Evolutionary conservation across 64 coral and sea anemone species (phyloP).

Genomic region (Montipora capricornis): DNA sequence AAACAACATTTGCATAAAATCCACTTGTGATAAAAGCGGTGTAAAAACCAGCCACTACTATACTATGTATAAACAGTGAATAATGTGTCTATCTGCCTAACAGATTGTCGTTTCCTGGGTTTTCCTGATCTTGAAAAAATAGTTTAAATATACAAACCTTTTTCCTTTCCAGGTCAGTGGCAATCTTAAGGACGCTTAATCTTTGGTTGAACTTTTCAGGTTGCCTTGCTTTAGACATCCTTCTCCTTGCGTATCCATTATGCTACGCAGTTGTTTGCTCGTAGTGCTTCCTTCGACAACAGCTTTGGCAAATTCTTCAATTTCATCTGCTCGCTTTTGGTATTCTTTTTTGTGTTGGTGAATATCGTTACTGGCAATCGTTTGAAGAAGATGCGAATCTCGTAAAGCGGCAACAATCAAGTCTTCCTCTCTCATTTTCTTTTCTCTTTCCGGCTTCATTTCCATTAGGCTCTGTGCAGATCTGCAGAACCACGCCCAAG

Average conservation of each 20-base stretch:
- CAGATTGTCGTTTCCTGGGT: too few species aligned
- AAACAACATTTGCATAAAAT: too few species aligned
- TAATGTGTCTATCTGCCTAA: too few species aligned
- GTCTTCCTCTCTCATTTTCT: not conserved
- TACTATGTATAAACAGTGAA: too few species aligned
- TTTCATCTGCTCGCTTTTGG: not conserved
- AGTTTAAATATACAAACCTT: not conserved
- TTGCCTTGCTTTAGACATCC: not conserved
- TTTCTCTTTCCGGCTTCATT: not conserved
- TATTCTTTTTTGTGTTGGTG: not conserved
- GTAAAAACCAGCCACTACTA: too few species aligned
- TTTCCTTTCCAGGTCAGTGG: not conserved
- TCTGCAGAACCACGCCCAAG: conserved; percentile 25
- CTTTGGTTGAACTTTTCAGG: not conserved
- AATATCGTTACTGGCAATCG: conserved; percentile 7
- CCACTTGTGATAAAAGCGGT: too few species aligned
- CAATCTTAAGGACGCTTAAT: not conserved
- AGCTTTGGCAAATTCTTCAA: conserved; percentile 10
- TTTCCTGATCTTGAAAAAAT: too few species aligned
- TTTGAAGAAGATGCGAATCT: conserved; percentile 1
- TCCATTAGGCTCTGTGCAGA: not conserved
- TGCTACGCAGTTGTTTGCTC: not conserved
- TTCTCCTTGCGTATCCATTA: conserved; percentile 1
- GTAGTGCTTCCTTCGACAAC: not conserved
- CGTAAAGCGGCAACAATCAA: not conserved